Base-by-base conservation (phyloP, 2,797 vertebrate species). In the Pantherophis vulpinus region DNA sequence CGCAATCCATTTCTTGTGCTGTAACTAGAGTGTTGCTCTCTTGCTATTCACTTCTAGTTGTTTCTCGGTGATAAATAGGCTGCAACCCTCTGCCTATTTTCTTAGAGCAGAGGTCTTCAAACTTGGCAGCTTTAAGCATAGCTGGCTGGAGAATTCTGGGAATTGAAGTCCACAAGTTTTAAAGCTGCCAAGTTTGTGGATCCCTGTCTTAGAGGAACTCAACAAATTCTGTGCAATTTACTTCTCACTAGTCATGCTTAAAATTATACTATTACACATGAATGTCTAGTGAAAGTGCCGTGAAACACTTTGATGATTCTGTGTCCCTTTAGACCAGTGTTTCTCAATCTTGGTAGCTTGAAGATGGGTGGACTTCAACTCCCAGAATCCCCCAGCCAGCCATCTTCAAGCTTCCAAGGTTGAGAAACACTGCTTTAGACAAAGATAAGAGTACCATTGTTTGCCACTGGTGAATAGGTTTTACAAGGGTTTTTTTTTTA, bases 11-110 rank as follows among this genome's bases (percentile, higher is more conserved):
- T 94, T 95, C 83, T 93, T 94, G n/a, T 83, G 59, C 92, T 59
- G 11, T 87, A 66, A 58, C 51, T 87, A 92, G 93, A 90, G 32
- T 86, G 51, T 92, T 93, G 58, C 66, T 94, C 83, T 93, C 93
- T 91, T 94, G 92, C 59, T 87, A 29, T 94, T 88, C 27, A 90
- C 88, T 9, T 70, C 42, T 3, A 2, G 61, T 90, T 94, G 88
- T 13, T 93, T 94, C 56, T 66, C 13, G 90, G 91, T 88, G n/a
- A 5, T 92, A 66, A 86, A 60, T 61, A 10, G 20, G 14, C n/a
- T 94, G 37, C 20, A 47, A 83, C 3, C 37, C 18, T 23, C 25
- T 47, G 37, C 37, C 37, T 47, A 10, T 83, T 83, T 83, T 12
- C 20, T 83, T 47, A 83, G 4, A 47, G 74, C 47, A 51, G 47